Conservation (phyloP, 2,113 vertebrate genomes). For the Amia ocellicauda region DNA sequence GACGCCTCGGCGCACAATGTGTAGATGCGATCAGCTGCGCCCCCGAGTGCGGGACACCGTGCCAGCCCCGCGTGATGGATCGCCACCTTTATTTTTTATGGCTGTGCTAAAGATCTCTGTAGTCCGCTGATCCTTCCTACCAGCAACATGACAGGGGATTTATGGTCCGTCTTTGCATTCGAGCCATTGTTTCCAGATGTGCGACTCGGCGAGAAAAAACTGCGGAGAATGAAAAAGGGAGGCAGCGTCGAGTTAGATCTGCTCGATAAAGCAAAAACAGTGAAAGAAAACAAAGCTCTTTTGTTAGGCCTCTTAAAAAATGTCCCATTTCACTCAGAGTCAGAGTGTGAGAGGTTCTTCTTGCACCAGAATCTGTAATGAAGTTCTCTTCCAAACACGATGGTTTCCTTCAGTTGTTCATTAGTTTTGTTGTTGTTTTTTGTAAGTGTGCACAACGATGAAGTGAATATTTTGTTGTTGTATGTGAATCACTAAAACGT, state of each 20-base stretch:
- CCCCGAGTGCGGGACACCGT: conserved; percentile 34
- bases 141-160: conserved; percentile 57
- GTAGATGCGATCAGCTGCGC: conserved; percentile 25
- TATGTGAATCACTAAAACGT: no score
- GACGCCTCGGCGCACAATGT: conserved; percentile 11
- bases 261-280: conserved; percentile 2
- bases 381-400: not conserved
- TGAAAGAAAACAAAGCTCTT: conserved; percentile 16
- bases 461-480: no score
- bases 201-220: conserved; percentile 24
- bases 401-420: no score
- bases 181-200: conserved; percentile 70
- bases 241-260: conserved; percentile 5
- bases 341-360: conserved; percentile 8
- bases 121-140: conserved; percentile 39
- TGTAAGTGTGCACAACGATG: no score
- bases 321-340: conserved; percentile 11
- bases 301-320: conserved; percentile 7
- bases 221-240: conserved; percentile 27
- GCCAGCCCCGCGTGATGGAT: conserved; percentile 49
- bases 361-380: conserved; percentile 14
- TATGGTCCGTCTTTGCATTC: conserved; percentile 47
- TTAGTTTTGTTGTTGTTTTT: no score
- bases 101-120: conserved; percentile 56
- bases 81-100: conserved; percentile 55